phyloP scores from a whole-genome alignment of 64 coral and sea anemone species.

The Cladopsammia gracilis region DNA sequence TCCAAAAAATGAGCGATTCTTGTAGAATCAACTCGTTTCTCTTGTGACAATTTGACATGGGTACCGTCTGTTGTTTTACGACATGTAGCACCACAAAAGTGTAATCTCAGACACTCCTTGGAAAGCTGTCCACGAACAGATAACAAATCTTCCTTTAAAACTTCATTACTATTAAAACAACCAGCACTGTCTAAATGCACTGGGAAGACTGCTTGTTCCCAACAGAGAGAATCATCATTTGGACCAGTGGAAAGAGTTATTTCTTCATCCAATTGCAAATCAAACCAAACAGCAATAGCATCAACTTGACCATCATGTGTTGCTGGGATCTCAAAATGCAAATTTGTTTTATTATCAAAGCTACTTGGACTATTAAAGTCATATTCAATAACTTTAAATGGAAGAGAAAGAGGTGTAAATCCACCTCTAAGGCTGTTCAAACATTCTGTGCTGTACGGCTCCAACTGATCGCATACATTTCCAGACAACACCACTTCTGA shows the following conservation, averaged over 20 bases:
- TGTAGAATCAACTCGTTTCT: neutral
- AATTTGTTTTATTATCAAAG: constrained; percentile 1
- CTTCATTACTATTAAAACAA: neutral
- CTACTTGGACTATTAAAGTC: constrained; percentile 81
- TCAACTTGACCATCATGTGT: constrained; percentile 69
- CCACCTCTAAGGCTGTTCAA: constrained; percentile 66
- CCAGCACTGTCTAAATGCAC: constrained; percentile 21
- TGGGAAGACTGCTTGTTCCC: constrained; percentile 97
- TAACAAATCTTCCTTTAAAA: constrained; percentile 40
- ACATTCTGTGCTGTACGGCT: constrained; percentile 90
- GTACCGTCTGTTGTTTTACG: neutral
- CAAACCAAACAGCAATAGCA: constrained; percentile 96
- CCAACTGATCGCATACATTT: constrained; percentile 34
- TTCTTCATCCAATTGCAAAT: constrained; percentile 86
- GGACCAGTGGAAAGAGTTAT: constrained; percentile 80
- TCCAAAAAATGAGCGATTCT: neutral
- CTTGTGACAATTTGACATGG: neutral
- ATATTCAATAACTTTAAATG: constrained; percentile 80
- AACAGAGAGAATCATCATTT: constrained; percentile 83
- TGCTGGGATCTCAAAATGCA: constrained; percentile 67
- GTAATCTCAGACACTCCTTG: constrained; percentile 15
- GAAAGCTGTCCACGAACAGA: constrained; percentile 12
- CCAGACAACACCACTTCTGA: neutral
- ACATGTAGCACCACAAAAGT: neutral
- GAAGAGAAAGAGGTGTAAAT: constrained; percentile 56